Base-by-base conservation (phyloP, 1,140 invertebrate species). In the Lethrus apterus region DNA sequence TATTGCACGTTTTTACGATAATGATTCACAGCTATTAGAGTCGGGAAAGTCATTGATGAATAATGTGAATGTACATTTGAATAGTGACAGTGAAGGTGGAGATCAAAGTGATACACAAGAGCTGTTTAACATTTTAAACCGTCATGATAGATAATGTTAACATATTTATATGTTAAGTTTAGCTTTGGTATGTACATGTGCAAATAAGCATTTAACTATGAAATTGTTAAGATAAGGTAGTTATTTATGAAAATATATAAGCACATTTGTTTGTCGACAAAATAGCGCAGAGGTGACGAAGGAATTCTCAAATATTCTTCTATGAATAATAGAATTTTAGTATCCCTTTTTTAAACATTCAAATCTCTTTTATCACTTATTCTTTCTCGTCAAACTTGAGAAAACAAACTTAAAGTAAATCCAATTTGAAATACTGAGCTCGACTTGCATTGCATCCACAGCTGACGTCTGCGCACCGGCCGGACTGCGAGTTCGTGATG, bases 121-220 rank as follows among this genome's bases (percentile, higher is more conserved):
- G 30, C 50, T 67, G 17, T 67, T 67, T 50, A 57, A 63, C 44
- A 64, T 67, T 51, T 49, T 67, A 19, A 57, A 56, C 18, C 58
- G 55, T 23, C 60, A 50, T 20, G 58, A 61, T 31, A 57, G 61
- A 48, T 63, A 59, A 34, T 41, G 9, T 14, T n/a, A n/a, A n/a
- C n/a, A n/a, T n/a, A n/a, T n/a, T n/a, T n/a, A 26, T 26, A 7
- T n/a, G n/a, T 7, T 26, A 7, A 26, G 23, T 26, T 26, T 26
- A 26, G n/a, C n/a, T 7, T 26, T 26, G 5, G n/a, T 26, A 7
- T n/a, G n/a, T 7, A 26, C 23, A 26, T 5, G 23, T 26, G 23
- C n/a, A 26, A 7, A 7, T 26, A 7, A 26, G n/a, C n/a, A n/a
- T n/a, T n/a, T n/a, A n/a, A n/a, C n/a, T 26, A 7, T 26, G n/a